A percentile compares a stretch with the other conserved stretches of the same genome.
phyloP scores from a whole-genome alignment of 2,113 vertebrate genomes.

The Macheiramphus alcinus region DNA sequence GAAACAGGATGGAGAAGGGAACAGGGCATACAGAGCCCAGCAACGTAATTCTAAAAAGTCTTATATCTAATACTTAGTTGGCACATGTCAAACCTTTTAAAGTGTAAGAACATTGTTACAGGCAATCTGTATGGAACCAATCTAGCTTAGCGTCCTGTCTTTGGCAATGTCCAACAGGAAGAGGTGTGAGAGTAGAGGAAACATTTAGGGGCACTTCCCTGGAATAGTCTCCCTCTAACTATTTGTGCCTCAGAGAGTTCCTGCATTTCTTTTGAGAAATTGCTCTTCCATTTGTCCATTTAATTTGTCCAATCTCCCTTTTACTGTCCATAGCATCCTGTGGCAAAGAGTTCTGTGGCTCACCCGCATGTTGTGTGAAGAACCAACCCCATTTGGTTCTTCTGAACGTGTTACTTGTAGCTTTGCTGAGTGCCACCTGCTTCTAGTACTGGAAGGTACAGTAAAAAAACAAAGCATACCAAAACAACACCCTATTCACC shows the following conservation, averaged over 20 bases:
- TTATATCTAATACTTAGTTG: background rate
- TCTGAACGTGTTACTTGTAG: background rate
- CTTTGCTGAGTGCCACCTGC: background rate
- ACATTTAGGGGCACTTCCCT: background rate
- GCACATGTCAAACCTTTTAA: background rate
- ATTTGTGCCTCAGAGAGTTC: background rate
- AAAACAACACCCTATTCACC: background rate
- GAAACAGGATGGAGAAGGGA: background rate
- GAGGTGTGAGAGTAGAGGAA: background rate
- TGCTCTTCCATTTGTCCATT: background rate
- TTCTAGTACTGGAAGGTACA: background rate
- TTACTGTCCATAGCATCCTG: background rate
- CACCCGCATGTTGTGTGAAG: background rate
- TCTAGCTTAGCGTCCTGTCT: background rate
- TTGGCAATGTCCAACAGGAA: background rate
- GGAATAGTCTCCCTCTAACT: background rate
- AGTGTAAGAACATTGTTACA: background rate
- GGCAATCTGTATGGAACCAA: background rate
- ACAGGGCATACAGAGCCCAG: background rate
- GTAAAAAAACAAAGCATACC: background rate
- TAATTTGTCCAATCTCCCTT: background rate
- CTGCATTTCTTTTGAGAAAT: background rate
- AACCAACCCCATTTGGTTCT: fast-evolving
- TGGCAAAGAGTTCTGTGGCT: background rate
- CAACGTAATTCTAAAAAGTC: fast-evolving